Conservation (phyloP, 2,888 invertebrate species). For the Pteria penguin region DNA sequence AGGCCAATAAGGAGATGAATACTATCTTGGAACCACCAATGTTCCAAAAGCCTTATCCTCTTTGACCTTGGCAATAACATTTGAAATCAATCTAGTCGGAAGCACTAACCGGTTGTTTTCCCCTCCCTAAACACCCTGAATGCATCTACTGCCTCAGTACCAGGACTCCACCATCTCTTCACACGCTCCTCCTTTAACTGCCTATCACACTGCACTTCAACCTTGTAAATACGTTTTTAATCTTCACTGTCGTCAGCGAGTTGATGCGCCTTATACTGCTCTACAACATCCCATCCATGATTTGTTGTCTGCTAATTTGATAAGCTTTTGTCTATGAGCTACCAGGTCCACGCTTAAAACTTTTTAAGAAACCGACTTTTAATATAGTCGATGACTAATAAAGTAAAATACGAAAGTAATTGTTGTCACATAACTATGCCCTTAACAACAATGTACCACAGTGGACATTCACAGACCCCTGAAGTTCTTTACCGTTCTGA, state of each 20-base stretch:
- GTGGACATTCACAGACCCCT: too few relatives aligned
- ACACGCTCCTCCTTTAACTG: constrained; percentile 15
- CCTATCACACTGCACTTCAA: constrained; percentile 12
- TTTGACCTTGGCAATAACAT: constrained; percentile 35
- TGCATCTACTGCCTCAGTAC: constrained; percentile 32
- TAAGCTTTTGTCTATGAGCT: not conserved
- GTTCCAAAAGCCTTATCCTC: not conserved
- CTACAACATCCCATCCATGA: constrained; percentile 22
- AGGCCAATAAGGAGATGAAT: not conserved
- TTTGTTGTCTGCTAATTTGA: constrained; percentile 9
- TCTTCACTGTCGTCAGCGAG: constrained; percentile 2
- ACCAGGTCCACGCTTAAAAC: too few relatives aligned
- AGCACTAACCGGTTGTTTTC: constrained; percentile 49
- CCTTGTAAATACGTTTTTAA: constrained; percentile 7
- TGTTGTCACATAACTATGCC: too few relatives aligned
- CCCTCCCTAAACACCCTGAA: constrained; percentile 31
- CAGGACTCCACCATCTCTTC: constrained; percentile 2
- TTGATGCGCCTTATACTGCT: not conserved
- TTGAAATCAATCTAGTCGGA: constrained; percentile 34
- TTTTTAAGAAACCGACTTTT: too few relatives aligned
- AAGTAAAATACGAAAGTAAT: too few relatives aligned
- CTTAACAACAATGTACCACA: too few relatives aligned
- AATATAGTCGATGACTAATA: too few relatives aligned
- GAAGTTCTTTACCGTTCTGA: too few relatives aligned
- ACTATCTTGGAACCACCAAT: constrained; percentile 4